Conservation (phyloP, 2,888 invertebrate species). For the Cyrtodaria siliqua region DNA sequence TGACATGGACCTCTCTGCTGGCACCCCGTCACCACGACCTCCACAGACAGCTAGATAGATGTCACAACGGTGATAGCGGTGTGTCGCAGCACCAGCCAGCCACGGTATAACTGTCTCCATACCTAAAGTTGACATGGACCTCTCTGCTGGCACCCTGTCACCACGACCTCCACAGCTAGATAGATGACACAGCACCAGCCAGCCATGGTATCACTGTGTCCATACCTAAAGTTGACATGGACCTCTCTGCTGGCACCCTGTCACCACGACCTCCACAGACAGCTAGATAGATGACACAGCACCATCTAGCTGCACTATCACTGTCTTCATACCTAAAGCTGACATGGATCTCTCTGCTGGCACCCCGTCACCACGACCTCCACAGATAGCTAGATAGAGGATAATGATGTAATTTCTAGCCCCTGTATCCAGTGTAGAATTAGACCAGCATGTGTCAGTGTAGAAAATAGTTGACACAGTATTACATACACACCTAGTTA, state of each 20-base stretch:
- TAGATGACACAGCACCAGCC: constrained; percentile 37
- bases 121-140: constrained; percentile 73
- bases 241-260: constrained; percentile 66
- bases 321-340: constrained; percentile 72
- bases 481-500: too few species aligned
- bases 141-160: constrained; percentile 65
- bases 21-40: constrained; percentile 56
- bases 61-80: too few species aligned
- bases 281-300: constrained; percentile 29
- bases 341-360: constrained; percentile 72
- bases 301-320: constrained; percentile 67
- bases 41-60: constrained; percentile 33
- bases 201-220: constrained; percentile 73
- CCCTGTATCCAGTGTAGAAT: too few species aligned
- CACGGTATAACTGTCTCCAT: constrained; percentile 74
- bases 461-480: too few species aligned
- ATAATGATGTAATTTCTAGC: constrained; percentile 36
- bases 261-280: constrained; percentile 46
- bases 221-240: constrained; percentile 73
- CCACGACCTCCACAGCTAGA: constrained; percentile 37
- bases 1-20: constrained; percentile 71
- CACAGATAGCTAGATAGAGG: constrained; percentile 31
- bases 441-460: too few species aligned
- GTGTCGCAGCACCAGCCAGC: constrained; percentile 40
- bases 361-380: constrained; percentile 54